Percentiles rank a stretch among this genome's conserved stretches.
phyloP scores from a whole-genome alignment of 2,888 invertebrate genomes.

The Heliconius hortense region DNA sequence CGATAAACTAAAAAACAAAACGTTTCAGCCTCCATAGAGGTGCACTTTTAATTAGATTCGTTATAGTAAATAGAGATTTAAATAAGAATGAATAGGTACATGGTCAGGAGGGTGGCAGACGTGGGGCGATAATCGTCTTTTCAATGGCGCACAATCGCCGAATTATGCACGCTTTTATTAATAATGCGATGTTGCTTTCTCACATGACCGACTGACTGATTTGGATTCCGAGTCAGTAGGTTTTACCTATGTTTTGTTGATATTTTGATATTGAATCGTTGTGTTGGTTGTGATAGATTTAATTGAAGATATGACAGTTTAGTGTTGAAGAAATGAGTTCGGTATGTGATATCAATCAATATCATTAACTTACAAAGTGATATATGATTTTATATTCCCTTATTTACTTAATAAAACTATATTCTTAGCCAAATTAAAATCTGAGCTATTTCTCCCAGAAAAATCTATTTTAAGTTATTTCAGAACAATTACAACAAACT shows the following conservation, averaged over 20 bases:
- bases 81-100: conserved; percentile 60
- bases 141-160: conserved; percentile 51
- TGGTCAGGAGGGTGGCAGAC: conserved; percentile 49
- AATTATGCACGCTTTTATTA: conserved; percentile 71
- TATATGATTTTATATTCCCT: no score
- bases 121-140: conserved; percentile 52
- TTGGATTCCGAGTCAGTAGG: conserved; percentile 40
- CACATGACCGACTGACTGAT: conserved; percentile 41
- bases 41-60: conserved; percentile 29
- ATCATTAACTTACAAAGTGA: no score
- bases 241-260: conserved; percentile 36
- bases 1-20: conserved; percentile 2
- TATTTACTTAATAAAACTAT: not conserved
- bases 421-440: not conserved
- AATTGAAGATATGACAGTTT: not conserved
- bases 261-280: conserved; percentile 10
- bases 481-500: conserved; percentile 23
- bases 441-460: not conserved
- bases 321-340: no score
- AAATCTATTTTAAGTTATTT: conserved; percentile 10
- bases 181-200: conserved; percentile 51
- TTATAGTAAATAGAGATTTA: conserved; percentile 47
- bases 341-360: no score
- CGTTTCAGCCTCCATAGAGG: not conserved
- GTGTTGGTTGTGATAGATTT: not conserved